A percentile compares a stretch with the other conserved stretches of the same genome.
These are phyloP conservation scores for Eumerus sabulonum DNA, from an alignment of 2,888 invertebrate species.

Conservation along the genomic window DNA sequence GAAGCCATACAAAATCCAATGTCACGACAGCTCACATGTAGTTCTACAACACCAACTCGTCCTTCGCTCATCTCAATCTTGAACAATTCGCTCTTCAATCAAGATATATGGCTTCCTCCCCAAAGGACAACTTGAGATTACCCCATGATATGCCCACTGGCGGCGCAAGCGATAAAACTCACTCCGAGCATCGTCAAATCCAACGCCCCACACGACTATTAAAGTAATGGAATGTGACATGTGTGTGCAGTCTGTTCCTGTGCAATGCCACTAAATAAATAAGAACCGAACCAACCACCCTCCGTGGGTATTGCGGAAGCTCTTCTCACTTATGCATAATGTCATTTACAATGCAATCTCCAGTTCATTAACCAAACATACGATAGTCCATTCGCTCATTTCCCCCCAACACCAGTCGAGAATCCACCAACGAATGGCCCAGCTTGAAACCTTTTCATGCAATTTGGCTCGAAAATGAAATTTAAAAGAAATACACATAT, in stretches of 20 bases:
- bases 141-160: too few relatives aligned
- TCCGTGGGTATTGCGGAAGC: neutral
- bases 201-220: too few relatives aligned
- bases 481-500: constrained; percentile 6
- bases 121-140: too few relatives aligned
- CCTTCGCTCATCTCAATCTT: too few relatives aligned
- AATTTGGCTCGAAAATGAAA: constrained; percentile 35
- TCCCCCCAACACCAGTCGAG: constrained; percentile 11
- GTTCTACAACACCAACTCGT: too few relatives aligned
- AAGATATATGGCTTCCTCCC: too few relatives aligned
- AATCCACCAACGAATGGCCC: neutral
- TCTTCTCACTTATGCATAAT: constrained; percentile 5
- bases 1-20: too few relatives aligned
- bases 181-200: too few relatives aligned
- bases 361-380: constrained; percentile 43
- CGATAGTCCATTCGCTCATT: neutral
- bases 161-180: too few relatives aligned
- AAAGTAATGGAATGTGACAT: neutral
- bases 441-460: neutral
- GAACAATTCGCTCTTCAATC: too few relatives aligned
- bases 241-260: neutral
- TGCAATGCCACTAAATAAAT: neutral
- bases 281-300: too few relatives aligned
- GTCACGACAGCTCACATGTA: too few relatives aligned
- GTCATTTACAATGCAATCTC: constrained; percentile 36